These are phyloP conservation scores for Bombylius discolor DNA, from an alignment of 2,888 invertebrate species.

Conservation along the genomic window DNA sequence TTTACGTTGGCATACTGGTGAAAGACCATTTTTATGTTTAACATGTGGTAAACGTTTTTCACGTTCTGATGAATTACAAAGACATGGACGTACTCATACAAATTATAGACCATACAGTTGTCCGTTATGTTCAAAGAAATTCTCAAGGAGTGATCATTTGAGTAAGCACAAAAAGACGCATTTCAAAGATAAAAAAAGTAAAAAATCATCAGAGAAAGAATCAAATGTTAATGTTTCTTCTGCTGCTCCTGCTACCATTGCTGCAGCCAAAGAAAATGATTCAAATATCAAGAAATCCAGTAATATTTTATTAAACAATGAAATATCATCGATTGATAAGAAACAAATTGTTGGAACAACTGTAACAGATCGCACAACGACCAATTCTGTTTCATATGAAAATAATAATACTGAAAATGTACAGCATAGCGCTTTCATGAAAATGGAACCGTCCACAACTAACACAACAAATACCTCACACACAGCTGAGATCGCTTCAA, in stretches of 20 bases:
- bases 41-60: constrained; percentile 87
- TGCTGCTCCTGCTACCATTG: constrained; percentile 25
- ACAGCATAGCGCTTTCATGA: not conserved
- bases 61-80: constrained; percentile 79
- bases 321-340: not conserved
- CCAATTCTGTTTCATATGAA: not conserved
- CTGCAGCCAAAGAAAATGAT: constrained; percentile 15
- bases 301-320: not conserved
- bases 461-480: constrained; percentile 1
- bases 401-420: not conserved
- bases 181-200: constrained; percentile 34
- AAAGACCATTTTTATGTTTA: constrained; percentile 77
- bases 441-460: not conserved
- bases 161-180: constrained; percentile 88
- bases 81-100: constrained; percentile 79
- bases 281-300: not conserved
- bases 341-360: not conserved
- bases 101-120: constrained; percentile 83
- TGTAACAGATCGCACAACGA: not conserved
- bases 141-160: constrained; percentile 89
- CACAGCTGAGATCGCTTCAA: constrained; percentile 1
- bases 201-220: constrained; percentile 19
- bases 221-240: constrained; percentile 5
- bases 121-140: constrained; percentile 73
- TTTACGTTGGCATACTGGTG: constrained; percentile 85